Evolutionary conservation across 53 echinoderm and acorn worm species (phyloP), one percentile per base, ranked within the genome.

Genomic region (Glandiceps talaboti): DNA sequence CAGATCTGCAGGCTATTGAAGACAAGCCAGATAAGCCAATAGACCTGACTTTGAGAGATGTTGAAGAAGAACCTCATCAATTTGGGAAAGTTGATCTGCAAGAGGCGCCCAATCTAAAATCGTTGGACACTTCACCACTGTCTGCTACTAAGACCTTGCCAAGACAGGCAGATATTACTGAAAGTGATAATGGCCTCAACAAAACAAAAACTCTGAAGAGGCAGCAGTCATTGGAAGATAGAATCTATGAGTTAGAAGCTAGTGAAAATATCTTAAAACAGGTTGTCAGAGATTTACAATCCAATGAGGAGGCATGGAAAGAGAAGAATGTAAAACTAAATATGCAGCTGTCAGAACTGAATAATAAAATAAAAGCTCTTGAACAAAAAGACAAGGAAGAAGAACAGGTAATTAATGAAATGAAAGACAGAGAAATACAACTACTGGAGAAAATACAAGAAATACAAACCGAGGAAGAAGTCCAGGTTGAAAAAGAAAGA

Each of bases 401-500:
- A 30, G 81, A 82, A 28, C 77, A 84, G 1, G 28, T 27, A 26
- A 30, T 79, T 28, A 27, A 31, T 26, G 29, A 80, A 26, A 29
- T 85, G 27, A 86, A 81, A 32, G 74, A 84, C 31, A 73, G 78
- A 20, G 84, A 84, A 78, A 30, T 1, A 14, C 78, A 72, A 26
- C 32, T 73, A 28, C 73, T 64, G 30, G 74, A 30, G 31, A 45
- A 30, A 28, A 73, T 25, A 33, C 32, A 72, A 25, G 84, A 78
- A 31, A 30, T 30, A 26, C 1, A 77, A 14, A 72, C 81, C 14
- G 76, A 76, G 30, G 83, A 86, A 78, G 33, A 83, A n/a, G 26
- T 81, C 33, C 31, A 84, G 75, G 33, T 86, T 74, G 87, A 90
- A 74, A 76, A 33, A 27, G 32, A 73, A 30, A 82, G 86, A 31